These are phyloP conservation scores for Streptopelia turtur DNA, from an alignment of 2,797 vertebrate genomes.

Conservation along the genomic window DNA sequence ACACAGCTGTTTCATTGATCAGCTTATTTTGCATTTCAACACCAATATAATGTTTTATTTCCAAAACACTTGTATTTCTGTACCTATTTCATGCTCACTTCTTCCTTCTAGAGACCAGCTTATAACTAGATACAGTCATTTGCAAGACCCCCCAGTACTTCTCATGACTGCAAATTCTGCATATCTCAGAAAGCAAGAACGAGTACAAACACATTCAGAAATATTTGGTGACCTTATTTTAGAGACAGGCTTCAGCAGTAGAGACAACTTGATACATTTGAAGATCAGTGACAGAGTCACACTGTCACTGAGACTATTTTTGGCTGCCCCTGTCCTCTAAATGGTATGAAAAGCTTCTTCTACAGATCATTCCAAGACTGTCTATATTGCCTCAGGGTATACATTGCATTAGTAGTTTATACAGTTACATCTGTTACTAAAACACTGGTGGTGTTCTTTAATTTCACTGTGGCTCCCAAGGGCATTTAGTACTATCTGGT, in stretches of 20 bases:
- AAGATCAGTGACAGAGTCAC: slow-evolving; percentile 28
- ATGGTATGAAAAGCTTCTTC: background rate
- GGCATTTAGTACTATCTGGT: background rate
- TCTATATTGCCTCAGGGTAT: background rate
- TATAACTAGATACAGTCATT: background rate
- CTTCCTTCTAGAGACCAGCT: background rate
- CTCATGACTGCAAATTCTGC: background rate
- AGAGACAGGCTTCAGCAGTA: background rate
- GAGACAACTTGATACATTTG: background rate
- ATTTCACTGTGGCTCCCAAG: background rate
- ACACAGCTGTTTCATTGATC: background rate
- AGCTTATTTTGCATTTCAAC: background rate
- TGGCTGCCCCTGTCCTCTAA: background rate
- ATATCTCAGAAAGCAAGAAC: background rate
- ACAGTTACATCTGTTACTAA: slow-evolving; percentile 8
- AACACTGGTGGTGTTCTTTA: background rate
- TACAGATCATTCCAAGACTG: background rate
- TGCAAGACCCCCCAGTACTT: background rate
- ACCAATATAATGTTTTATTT: background rate
- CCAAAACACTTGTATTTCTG: background rate
- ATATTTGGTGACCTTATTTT: background rate
- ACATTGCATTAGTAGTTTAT: background rate
- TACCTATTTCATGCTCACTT: background rate
- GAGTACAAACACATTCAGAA: background rate
- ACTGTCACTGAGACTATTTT: slow-evolving; percentile 37